phyloP scores from a whole-genome alignment of 2,797 vertebrate species.

The Cuniculus paca region DNA sequence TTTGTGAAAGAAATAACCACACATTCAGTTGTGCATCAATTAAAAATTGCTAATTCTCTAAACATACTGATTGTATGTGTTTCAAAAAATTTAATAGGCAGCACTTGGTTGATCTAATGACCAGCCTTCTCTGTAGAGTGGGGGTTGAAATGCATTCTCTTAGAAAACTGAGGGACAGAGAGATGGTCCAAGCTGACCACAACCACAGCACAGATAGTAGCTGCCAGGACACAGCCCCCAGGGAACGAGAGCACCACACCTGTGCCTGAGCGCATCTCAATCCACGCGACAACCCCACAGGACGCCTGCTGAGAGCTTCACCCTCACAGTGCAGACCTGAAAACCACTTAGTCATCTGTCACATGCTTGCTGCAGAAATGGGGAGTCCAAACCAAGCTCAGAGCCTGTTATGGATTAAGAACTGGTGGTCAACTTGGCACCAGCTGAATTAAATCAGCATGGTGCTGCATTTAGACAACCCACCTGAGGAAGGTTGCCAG shows the following conservation, averaged over 20 bases:
- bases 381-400: background rate
- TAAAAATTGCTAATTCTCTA: background rate
- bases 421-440: too few species aligned
- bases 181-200: background rate
- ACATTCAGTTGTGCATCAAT: accelerated
- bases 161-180: background rate
- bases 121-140: background rate
- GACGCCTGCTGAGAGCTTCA: background rate
- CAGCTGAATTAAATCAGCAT: too few species aligned
- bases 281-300: accelerated
- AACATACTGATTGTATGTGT: background rate
- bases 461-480: too few species aligned
- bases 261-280: background rate
- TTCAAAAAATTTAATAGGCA: background rate
- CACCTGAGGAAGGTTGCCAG: too few species aligned
- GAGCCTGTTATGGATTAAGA: too few species aligned
- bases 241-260: accelerated
- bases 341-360: background rate
- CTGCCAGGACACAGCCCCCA: background rate
- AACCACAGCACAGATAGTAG: background rate
- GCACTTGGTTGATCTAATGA: background rate
- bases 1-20: background rate
- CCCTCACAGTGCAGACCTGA: background rate
- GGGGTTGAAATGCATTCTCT: background rate
- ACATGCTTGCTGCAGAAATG: background rate